Evolutionary conservation across 2,113 vertebrate genomes (phyloP).

Genomic region (Motacilla alba): DNA sequence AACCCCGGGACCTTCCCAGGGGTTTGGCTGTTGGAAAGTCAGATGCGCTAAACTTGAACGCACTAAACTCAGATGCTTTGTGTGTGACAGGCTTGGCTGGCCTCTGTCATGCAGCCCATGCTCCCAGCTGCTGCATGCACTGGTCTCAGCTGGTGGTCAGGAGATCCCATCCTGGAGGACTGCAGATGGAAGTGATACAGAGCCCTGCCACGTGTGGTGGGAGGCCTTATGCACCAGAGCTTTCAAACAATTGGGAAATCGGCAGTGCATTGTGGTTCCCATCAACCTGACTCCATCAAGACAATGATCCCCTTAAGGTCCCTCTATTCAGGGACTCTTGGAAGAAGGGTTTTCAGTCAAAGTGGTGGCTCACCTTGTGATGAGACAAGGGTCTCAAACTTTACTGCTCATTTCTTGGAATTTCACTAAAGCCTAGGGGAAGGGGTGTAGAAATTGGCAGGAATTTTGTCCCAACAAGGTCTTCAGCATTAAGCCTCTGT

Average conservation of each 20-base stretch:
- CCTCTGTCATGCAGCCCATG: neutral
- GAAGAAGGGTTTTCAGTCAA: neutral
- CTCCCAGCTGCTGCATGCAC: neutral
- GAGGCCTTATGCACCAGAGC: neutral
- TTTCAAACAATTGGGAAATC: neutral
- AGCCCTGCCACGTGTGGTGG: neutral
- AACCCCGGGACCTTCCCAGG: neutral
- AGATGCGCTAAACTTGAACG: rapidly evolving
- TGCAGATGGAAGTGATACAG: neutral
- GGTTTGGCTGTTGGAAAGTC: neutral
- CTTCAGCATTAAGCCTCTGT: neutral
- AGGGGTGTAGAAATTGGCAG: neutral
- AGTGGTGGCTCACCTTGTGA: neutral
- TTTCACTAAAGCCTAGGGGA: neutral
- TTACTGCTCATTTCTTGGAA: neutral
- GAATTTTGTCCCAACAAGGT: neutral
- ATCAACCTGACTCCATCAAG: neutral
- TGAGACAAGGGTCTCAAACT: neutral
- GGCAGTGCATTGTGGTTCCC: neutral
- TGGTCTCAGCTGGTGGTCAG: neutral
- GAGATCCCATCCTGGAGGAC: neutral
- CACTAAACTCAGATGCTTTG: neutral
- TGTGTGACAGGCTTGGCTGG: neutral
- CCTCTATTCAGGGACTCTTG: neutral
- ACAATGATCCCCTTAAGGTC: rapidly evolving